Conservation (phyloP, 2,113 vertebrate species). For the Dipodomys merriami region DNA sequence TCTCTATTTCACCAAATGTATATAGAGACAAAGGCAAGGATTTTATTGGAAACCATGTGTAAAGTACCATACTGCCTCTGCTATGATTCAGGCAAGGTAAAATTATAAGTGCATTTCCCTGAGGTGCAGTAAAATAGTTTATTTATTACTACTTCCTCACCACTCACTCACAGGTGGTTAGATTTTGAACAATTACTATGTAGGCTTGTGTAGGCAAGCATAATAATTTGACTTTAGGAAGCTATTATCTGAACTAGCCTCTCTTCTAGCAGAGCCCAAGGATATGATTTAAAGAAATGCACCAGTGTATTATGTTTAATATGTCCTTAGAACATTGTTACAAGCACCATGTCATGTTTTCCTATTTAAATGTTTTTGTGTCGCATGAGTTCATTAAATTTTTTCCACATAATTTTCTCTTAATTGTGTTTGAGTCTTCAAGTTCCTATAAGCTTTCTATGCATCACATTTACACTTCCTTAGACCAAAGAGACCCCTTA, state of each 20-base stretch:
- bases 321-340: constrained; percentile 52
- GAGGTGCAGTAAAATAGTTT: constrained; percentile 71
- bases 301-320: constrained; percentile 58
- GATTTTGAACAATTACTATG: constrained; percentile 80
- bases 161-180: constrained; percentile 74
- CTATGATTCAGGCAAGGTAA: constrained; percentile 48
- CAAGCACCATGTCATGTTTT: constrained; percentile 17
- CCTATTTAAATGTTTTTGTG: constrained; percentile 42
- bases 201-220: constrained; percentile 78
- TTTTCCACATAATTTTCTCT: background rate
- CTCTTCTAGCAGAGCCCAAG: constrained; percentile 66
- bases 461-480: background rate
- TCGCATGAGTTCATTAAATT: constrained; percentile 31
- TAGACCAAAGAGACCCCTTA: background rate
- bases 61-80: constrained; percentile 37
- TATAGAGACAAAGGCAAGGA: constrained; percentile 43
- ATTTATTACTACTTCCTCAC: constrained; percentile 78
- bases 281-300: constrained; percentile 71
- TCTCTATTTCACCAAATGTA: constrained; percentile 30
- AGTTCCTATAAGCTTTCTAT: constrained; percentile 1
- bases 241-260: constrained; percentile 71
- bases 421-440: constrained; percentile 42
- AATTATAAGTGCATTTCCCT: constrained; percentile 71
- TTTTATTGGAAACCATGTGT: constrained; percentile 58
- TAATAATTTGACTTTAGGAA: constrained; percentile 79